Evolutionary conservation across 2,797 vertebrate species (phyloP), one percentile per base, ranked within the genome.

Genomic region (Silurus lanzhouensis): DNA sequence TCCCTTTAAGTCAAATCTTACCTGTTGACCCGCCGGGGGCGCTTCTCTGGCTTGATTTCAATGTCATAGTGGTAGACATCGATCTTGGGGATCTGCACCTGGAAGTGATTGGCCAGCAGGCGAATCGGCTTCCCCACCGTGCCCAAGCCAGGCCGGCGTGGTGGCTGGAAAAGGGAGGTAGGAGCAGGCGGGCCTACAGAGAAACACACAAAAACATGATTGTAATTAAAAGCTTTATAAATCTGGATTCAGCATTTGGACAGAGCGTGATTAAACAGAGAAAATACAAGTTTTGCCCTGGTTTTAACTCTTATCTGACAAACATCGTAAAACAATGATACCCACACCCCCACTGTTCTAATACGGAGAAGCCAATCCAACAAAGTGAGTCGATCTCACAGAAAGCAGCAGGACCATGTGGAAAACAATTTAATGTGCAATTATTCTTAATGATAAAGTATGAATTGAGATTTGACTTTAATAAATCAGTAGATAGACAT

Each of bases 61-160:
- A 99, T 98, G 87, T 99, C 98, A 91, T 99, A 99, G 92, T 99
- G 98, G 95, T 99, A 99, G 89, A 99, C 98, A 88, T 99, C 98
- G 90, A 99, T 99, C 95, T 99, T 99, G 89, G 98, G 98, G 93
- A 99, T 99, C 95, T 99, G 98, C 89, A 99, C 98, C 96, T 99
- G 98, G 92, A 99, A 99, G 92, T 99, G 98, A 91, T 99, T 99
- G 92, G 98, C 98, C 88, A 99, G 94, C 89, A 99, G 96, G 91
- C 97, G 95, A 93, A 99, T 99, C 93, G 98, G 98, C 93, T 99
- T 99, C 92, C 98, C 98, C 92, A 99, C 97, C 86, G 98, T 99
- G 92, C 98, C 98, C 89, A 98, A 95, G 92, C 98, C 98, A 85
- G 98, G 98, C 90, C 98, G 97, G 86, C 98, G 96, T 22, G 98